These are phyloP conservation scores for Sebastes fasciatus DNA, from an alignment of 2,113 vertebrate genomes.

Conservation along the genomic window DNA sequence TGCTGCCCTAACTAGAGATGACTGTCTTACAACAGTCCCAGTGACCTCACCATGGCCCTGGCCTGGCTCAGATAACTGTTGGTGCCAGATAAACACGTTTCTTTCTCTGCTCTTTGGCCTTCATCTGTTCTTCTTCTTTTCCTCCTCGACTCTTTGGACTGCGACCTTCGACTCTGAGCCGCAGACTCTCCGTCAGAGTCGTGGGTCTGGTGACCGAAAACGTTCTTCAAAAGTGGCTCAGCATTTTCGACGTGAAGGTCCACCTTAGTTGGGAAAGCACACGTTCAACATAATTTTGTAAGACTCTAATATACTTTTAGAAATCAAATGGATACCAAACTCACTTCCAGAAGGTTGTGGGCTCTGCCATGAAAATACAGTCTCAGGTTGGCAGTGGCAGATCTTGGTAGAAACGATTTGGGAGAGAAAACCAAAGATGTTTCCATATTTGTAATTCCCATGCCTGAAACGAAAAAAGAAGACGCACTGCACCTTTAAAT, in stretches of 20 bases:
- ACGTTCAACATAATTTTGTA: not conserved
- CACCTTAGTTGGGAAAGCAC: slow-evolving; percentile 62
- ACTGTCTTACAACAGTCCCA: not conserved
- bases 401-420: slow-evolving; percentile 88
- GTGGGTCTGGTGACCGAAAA: slow-evolving; percentile 59
- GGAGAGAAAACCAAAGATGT: slow-evolving; percentile 88
- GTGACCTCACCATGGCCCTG: slow-evolving; percentile 84
- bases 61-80: slow-evolving; percentile 81
- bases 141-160: slow-evolving; percentile 15
- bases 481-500: not conserved
- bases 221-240: slow-evolving; percentile 74
- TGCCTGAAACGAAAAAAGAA: slow-evolving; percentile 72
- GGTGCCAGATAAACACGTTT: slow-evolving; percentile 79
- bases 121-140: slow-evolving; percentile 43
- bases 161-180: slow-evolving; percentile 18
- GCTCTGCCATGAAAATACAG: slow-evolving; percentile 85
- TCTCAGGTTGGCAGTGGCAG: slow-evolving; percentile 85
- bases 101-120: slow-evolving; percentile 46
- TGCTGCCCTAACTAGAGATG: not conserved
- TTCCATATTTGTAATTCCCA: slow-evolving; percentile 87
- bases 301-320: not conserved
- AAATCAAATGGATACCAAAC: slow-evolving; percentile 25
- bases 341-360: slow-evolving; percentile 89
- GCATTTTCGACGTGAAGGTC: slow-evolving; percentile 77
- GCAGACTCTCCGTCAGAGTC: slow-evolving; percentile 25